Evolutionary conservation across 2,888 invertebrate species (phyloP), one percentile per base, ranked within the genome.

Genomic region (Cyclophora albipunctata): DNA sequence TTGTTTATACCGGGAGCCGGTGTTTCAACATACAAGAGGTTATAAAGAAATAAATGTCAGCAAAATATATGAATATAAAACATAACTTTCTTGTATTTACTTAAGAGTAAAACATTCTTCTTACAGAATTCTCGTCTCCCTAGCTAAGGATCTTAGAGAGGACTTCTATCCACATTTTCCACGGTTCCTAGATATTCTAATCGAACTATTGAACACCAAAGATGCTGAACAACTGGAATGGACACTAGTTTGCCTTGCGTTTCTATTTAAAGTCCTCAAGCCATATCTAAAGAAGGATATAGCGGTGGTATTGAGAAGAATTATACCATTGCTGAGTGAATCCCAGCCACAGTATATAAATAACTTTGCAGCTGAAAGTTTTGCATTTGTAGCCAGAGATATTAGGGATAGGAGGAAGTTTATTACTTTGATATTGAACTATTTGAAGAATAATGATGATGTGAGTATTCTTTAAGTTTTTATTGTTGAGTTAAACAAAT

Each of bases 361-460:
- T 62, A 94, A 94, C 69, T 99, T 98, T 91, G 97, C 98, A 3
- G 96, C 97, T 0, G 98, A 98, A 83, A 96, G 97, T 79, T 98
- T 98, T 90, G 95, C 98, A 0, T 98, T 97, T 89, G 94, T 99
- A 2, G 95, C 97, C 3, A 90, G 98, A 59, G 96, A 96, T 89
- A 93, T 96, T 6, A 93, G 92, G 61, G 95, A 97, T 65, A 94
- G 93, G 65, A 90, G 92, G 37, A 91, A 91, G 47, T 93, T 98
- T 73, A 77, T 97, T 42, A 88, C 90, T 45, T 87, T 94, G 45
- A 78, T 97, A 42, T 79, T 97, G 41, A 89, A 89, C 59, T 91
- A 92, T 48, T 86, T 97, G 41, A 84, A 92, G 58, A 88, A 86
- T 7, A 91, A 92, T 71, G 90, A 91, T 66, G 91, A 94, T 81